Evolutionary conservation across 2,888 invertebrate species (phyloP), one percentile per base, ranked within the genome.

Genomic region (Leuctra nigra): DNA sequence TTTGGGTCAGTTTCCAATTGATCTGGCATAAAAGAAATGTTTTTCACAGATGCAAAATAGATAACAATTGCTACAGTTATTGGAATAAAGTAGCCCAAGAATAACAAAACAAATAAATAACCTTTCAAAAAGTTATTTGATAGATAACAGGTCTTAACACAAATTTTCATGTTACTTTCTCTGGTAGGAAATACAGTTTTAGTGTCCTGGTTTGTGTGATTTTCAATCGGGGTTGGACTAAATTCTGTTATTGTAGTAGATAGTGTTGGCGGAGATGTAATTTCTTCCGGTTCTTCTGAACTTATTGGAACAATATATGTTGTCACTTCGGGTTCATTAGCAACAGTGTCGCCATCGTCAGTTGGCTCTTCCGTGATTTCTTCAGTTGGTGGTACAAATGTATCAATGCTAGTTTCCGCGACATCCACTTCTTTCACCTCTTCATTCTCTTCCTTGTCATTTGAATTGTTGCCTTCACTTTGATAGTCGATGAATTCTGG

Each of bases 61-160:
- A 64, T 54, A 24, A 65, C 61, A 9, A 61, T 61, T 11, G 66
- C 66, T 1, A 63, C 38, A 7, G 66, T 56, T 57, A 68, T 66
- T 14, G 68, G 64, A 16, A 66, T 57, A 20, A 69, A 67, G 48
- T 69, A 69, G 41, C 69, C 55, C 2, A 68, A 7, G 46, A 69
- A 66, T 18, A 68, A 36, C 14, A 70, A 18, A 4, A 65, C 29
- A 20, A 70, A 63, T 20, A 72, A 57, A 57, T 71, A 63, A 36
- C 66, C 58, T 60, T 65, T 69, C 11, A 71, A 56, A 57, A 69
- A 67, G 33, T 58, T 62, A 9, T 58, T 59, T 1, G 71, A 64
- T 23, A 69, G 46, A 20, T 64, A 64, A 60, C 70, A 72, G 29
- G 61, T 61, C 7, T 47, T 52, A 13, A 56, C 29, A 33, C 59